Percentiles rank a stretch among this genome's conserved stretches.
Conservation (phyloP, 2,888 invertebrate genomes). For the Chromoteleia sp. region DNA sequence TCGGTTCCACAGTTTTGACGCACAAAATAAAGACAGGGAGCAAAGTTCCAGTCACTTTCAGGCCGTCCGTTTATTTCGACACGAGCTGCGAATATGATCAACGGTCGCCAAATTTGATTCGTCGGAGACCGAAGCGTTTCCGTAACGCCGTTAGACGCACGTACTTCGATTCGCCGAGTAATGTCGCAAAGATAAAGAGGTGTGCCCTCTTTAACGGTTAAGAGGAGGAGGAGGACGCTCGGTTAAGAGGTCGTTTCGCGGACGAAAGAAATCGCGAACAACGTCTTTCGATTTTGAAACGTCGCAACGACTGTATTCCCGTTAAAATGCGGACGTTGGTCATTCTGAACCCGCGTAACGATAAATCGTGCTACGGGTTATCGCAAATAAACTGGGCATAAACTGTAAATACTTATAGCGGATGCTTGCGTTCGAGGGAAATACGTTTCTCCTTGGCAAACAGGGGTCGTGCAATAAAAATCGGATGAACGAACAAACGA, state of each 20-base stretch:
- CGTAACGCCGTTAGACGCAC: too few species aligned
- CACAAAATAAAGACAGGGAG: neutral
- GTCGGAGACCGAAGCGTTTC: slow-evolving; percentile 13
- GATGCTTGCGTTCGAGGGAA: slow-evolving; percentile 16
- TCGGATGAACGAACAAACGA: neutral
- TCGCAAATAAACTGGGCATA: neutral
- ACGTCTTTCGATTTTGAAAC: slow-evolving; percentile 9
- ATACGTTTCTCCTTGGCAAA: slow-evolving; percentile 29
- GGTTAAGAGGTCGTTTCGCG: slow-evolving; percentile 2
- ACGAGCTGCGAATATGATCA: slow-evolving; percentile 2
- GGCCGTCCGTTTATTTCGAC: neutral
- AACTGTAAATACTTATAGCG: slow-evolving; percentile 30
- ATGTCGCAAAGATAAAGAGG: slow-evolving; percentile 10
- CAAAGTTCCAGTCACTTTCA: slow-evolving; percentile 9
- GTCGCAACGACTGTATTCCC: slow-evolving; percentile 11
- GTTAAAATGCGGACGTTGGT: slow-evolving; percentile 18
- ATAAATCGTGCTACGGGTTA: slow-evolving; percentile 17
- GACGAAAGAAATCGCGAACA: slow-evolving; percentile 5
- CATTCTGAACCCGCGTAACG: slow-evolving; percentile 35
- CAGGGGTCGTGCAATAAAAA: neutral
- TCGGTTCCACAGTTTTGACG: too few species aligned
- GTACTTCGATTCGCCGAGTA: slow-evolving; percentile 5
- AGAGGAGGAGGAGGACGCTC: neutral
- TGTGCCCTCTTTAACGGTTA: too few species aligned
- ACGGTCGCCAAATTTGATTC: slow-evolving; percentile 25